These are phyloP conservation scores for Myodes glareolus DNA, from an alignment of 2,113 vertebrate species.

Conservation along the genomic window DNA sequence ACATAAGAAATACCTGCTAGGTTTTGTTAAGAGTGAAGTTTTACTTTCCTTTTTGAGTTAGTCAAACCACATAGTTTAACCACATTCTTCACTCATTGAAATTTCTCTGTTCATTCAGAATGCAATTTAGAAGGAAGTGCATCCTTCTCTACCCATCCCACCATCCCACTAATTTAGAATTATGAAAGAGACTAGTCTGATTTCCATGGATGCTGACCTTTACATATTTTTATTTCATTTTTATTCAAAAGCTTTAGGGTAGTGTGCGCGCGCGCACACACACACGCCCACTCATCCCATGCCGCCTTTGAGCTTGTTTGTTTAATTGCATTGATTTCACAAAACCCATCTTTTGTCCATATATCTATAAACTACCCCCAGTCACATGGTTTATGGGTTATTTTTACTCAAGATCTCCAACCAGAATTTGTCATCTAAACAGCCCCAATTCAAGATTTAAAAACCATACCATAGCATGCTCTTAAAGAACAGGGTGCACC, in stretches of 20 bases:
- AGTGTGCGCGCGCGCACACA: neutral
- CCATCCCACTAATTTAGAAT: constrained; percentile 18
- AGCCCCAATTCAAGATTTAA: constrained; percentile 15
- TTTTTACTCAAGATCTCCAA: constrained; percentile 3
- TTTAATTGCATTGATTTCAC: neutral
- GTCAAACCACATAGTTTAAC: constrained; percentile 43
- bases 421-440: neutral
- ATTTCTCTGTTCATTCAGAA: neutral
- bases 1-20: neutral
- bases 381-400: neutral
- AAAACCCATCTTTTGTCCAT: neutral
- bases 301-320: neutral
- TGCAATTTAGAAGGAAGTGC: neutral
- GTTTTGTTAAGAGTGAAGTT: neutral
- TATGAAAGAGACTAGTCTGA: neutral
- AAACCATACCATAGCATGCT: neutral
- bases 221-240: constrained; percentile 32
- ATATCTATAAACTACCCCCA: neutral
- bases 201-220: constrained; percentile 11
- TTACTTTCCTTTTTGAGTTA: constrained; percentile 45
- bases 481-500: constrained; percentile 9
- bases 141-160: neutral
- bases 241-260: neutral
- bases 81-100: constrained; percentile 23
- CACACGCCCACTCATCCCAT: too few species aligned